These are phyloP conservation scores for Gymnodraco acuticeps DNA, from an alignment of 2,797 vertebrate genomes.

Conservation along the genomic window DNA sequence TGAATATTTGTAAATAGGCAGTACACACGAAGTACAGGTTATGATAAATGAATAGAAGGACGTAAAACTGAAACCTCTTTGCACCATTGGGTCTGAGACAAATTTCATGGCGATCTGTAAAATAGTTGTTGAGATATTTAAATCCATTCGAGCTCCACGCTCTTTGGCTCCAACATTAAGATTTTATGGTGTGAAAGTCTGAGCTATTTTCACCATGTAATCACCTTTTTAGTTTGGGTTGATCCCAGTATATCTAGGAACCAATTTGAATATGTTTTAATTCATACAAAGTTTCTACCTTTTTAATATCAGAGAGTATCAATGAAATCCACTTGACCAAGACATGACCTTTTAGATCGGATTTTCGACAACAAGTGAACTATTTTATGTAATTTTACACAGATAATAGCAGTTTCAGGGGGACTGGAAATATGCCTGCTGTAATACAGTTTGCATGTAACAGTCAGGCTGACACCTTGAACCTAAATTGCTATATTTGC, in stretches of 20 bases:
- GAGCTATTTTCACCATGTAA: not conserved
- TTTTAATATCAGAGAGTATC: not conserved
- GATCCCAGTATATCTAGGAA: not conserved
- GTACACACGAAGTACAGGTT: too few relatives aligned
- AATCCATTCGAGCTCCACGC: too few relatives aligned
- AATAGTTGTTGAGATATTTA: too few relatives aligned
- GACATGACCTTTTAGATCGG: not conserved
- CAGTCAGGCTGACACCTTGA: not conserved
- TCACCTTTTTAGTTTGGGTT: not conserved
- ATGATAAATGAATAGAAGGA: too few relatives aligned
- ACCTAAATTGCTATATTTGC: slow-evolving; percentile 1
- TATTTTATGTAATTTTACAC: not conserved
- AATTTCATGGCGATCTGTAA: too few relatives aligned
- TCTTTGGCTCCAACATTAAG: not conserved
- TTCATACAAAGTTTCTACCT: not conserved
- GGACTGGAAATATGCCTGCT: not conserved
- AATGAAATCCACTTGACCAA: not conserved
- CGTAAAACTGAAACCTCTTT: too few relatives aligned
- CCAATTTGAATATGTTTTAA: not conserved
- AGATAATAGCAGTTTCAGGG: not conserved
- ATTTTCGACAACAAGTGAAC: slow-evolving; percentile 2
- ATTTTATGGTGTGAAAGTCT: not conserved
- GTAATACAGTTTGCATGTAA: not conserved
- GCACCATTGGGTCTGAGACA: too few relatives aligned
- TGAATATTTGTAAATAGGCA: too few relatives aligned